phyloP scores from a whole-genome alignment of 2,113 vertebrate genomes.

The Cyanistes caeruleus region DNA sequence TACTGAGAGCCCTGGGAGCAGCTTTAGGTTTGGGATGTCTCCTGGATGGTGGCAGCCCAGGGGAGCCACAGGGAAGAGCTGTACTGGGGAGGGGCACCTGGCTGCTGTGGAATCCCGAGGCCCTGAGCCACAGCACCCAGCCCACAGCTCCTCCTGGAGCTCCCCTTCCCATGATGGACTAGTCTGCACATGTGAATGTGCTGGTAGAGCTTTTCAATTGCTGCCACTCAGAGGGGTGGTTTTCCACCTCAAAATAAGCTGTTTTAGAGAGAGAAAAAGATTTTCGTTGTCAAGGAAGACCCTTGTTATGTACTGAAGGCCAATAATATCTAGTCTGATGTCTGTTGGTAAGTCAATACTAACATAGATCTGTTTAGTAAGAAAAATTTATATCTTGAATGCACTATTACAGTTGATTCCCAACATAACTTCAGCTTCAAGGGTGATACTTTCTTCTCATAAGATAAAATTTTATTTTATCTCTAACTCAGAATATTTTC shows the following conservation, averaged over 20 bases:
- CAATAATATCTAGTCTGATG: background rate
- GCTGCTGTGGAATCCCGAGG: background rate
- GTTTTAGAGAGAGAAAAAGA: background rate
- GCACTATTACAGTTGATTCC: background rate
- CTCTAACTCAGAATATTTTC: background rate
- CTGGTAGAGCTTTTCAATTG: background rate
- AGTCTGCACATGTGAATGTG: too few relatives aligned
- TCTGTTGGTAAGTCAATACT: background rate
- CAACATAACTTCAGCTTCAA: background rate
- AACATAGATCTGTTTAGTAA: background rate
- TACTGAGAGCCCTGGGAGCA: background rate
- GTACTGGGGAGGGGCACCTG: background rate
- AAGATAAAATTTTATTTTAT: background rate
- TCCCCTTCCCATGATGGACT: accelerated
- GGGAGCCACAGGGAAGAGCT: background rate
- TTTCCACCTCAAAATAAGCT: background rate
- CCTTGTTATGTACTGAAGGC: background rate
- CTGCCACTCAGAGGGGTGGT: background rate
- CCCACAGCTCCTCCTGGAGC: background rate
- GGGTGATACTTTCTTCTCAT: background rate
- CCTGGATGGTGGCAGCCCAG: background rate
- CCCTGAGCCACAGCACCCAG: background rate
- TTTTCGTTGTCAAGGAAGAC: background rate
- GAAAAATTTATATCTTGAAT: background rate
- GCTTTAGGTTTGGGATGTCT: background rate